Base-by-base conservation (phyloP, 2,888 invertebrate genomes). In the Stenolophus ochropezus region DNA sequence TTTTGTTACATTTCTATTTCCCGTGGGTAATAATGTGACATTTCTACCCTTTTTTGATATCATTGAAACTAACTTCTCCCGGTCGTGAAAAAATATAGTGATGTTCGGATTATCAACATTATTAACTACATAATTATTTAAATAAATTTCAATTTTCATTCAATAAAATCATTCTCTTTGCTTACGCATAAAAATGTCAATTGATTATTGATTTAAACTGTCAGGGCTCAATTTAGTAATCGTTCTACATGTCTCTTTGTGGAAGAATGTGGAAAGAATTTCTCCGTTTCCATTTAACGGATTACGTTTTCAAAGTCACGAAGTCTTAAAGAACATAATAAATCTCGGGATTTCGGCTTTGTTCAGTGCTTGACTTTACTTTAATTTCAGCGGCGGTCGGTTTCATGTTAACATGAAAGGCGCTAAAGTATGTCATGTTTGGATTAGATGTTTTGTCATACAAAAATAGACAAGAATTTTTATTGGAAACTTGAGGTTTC, bases 281-380 rank as follows among this genome's bases (percentile, higher is more conserved):
- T 51, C 51, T 51, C 18, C 51, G 25, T 73, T 21, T 49, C 73
- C 11, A 23, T 73, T 20, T 51, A 18, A 33, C 25, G 49, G 25
- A 47, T 25, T 49, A 74, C 49, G 71, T 51, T 75, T 56, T 33
- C 16, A 42, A 42, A 58, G 76, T 76, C 58, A 76, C 76, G 58
- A 25, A 58, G 75, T n/a, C 75, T 33, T 33, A 33, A 33, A 33
- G 33, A 1, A 33, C 33, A 42, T 42, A 42, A 42, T 42, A 42
- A 42, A 42, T 42, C 33, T 42, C 11, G 33, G 33, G 33, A 42
- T 42, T 42, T 42, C 33, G 4, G 33, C 33, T 42, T 3, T 42
- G 33, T 42, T 42, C 33, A 42, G 6, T 42, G 33, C 33, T 42
- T 42, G 6, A 1, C 33, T 42, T 42, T 42, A 42, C 33, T 42